Evolutionary conservation across 2,888 invertebrate species (phyloP).

Genomic region (Buathra laborator): DNA sequence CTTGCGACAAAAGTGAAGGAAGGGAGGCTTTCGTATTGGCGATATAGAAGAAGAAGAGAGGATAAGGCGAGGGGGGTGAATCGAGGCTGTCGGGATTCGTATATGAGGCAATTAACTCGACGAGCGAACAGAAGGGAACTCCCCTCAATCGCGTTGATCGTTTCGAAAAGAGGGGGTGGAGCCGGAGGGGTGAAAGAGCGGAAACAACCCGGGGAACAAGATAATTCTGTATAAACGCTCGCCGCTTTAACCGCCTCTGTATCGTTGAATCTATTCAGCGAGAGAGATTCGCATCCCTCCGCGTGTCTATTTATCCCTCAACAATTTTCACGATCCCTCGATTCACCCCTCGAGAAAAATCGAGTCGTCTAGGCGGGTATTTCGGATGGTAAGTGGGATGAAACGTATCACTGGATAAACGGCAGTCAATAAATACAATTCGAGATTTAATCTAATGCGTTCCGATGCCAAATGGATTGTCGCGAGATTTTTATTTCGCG

Average conservation of each 20-base stretch:
- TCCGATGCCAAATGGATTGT: neutral
- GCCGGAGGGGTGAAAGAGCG: slow-evolving; percentile 39
- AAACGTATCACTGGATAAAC: slow-evolving; percentile 4
- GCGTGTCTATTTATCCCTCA: slow-evolving; percentile 8
- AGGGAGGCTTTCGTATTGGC: neutral
- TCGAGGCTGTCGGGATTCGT: slow-evolving; percentile 43
- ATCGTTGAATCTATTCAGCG: slow-evolving; percentile 53
- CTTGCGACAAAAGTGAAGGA: neutral
- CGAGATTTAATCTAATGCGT: neutral
- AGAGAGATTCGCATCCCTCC: slow-evolving; percentile 36
- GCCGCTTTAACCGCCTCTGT: slow-evolving; percentile 58
- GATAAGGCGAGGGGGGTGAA: neutral
- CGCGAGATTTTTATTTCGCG: neutral
- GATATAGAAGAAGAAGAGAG: neutral
- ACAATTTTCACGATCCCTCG: slow-evolving; percentile 5
- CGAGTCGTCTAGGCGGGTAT: neutral
- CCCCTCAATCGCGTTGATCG: slow-evolving; percentile 42
- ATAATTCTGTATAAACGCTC: slow-evolving; percentile 64
- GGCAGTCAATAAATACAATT: slow-evolving; percentile 6
- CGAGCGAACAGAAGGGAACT: slow-evolving; percentile 58
- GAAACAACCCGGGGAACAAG: slow-evolving; percentile 50
- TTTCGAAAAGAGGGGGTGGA: slow-evolving; percentile 1
- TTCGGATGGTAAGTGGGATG: neutral
- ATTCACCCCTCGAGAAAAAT: neutral
- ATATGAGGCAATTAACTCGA: slow-evolving; percentile 64